Conservation (phyloP, 2,797 vertebrate genomes). For the Poeciliopsis infans region DNA sequence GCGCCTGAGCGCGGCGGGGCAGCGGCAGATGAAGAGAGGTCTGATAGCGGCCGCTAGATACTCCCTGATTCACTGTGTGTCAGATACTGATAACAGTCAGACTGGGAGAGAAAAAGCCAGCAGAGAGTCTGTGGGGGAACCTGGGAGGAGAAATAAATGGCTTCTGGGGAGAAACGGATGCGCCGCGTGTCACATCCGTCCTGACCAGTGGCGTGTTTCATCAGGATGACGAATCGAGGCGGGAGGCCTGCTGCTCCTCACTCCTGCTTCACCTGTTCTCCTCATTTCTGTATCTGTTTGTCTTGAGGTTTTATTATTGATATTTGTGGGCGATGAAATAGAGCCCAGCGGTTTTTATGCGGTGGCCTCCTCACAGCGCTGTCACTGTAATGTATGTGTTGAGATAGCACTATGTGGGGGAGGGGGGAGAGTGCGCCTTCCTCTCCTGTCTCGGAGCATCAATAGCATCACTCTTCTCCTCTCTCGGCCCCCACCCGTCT, state of each 20-base stretch:
- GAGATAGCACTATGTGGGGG: constrained; percentile 53
- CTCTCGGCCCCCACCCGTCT: constrained; percentile 11
- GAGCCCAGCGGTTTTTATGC: constrained; percentile 43
- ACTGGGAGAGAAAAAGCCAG: constrained; percentile 47
- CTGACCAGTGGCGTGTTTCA: constrained; percentile 58
- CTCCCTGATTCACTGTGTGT: constrained; percentile 83
- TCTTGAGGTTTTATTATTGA: constrained; percentile 66
- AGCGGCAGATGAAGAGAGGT: constrained; percentile 81
- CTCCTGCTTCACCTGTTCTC: constrained; percentile 43
- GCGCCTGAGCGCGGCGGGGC: constrained; percentile 74
- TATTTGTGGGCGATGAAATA: constrained; percentile 65
- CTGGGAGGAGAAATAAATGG: constrained; percentile 61
- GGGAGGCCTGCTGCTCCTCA: constrained; percentile 53
- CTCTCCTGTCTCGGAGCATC: constrained; percentile 62
- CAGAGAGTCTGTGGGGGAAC: constrained; percentile 42
- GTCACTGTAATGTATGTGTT: constrained; percentile 68
- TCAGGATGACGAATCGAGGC: constrained; percentile 63
- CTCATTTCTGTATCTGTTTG: constrained; percentile 35
- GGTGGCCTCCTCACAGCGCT: constrained; percentile 50
- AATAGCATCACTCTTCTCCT: constrained; percentile 66
- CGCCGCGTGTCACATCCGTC: constrained; percentile 52
- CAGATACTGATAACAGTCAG: constrained; percentile 81
- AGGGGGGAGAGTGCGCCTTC: constrained; percentile 51
- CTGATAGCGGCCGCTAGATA: constrained; percentile 81
- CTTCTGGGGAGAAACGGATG: constrained; percentile 42